These are phyloP conservation scores for Heliconius ismenius DNA, from an alignment of 2,888 invertebrate species.

Conservation along the genomic window DNA sequence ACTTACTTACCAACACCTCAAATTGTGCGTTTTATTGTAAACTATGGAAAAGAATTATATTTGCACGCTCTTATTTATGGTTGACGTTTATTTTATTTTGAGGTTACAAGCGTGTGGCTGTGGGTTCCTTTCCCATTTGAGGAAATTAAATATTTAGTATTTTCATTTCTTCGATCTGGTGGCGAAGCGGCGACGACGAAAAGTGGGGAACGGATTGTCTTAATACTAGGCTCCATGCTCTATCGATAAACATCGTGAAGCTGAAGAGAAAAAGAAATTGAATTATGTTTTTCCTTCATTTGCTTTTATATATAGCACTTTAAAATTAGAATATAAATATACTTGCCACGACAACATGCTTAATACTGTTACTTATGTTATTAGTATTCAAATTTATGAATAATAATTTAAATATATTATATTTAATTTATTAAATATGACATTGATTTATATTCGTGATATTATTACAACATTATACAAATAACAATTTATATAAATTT, in stretches of 20 bases:
- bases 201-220: too few relatives aligned
- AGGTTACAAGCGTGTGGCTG: too few relatives aligned
- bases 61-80: constrained; percentile 24
- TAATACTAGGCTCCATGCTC: too few relatives aligned
- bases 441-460: not conserved
- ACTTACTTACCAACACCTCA: constrained; percentile 27
- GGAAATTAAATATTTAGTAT: too few relatives aligned
- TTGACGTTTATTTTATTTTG: not conserved
- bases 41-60: constrained; percentile 19
- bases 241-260: too few relatives aligned
- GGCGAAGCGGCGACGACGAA: too few relatives aligned
- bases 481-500: too few relatives aligned
- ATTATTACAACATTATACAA: not conserved
- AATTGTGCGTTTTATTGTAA: constrained; percentile 30
- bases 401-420: not conserved
- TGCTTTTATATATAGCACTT: constrained; percentile 1
- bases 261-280: too few relatives aligned
- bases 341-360: not conserved
- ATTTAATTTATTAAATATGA: too few relatives aligned
- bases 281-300: not conserved
- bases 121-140: too few relatives aligned
- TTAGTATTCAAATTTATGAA: not conserved
- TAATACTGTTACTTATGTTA: not conserved
- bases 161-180: too few relatives aligned
- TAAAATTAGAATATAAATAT: not conserved